phyloP scores from a whole-genome alignment of 2,888 invertebrate genomes.

The Tipula vernalis region DNA sequence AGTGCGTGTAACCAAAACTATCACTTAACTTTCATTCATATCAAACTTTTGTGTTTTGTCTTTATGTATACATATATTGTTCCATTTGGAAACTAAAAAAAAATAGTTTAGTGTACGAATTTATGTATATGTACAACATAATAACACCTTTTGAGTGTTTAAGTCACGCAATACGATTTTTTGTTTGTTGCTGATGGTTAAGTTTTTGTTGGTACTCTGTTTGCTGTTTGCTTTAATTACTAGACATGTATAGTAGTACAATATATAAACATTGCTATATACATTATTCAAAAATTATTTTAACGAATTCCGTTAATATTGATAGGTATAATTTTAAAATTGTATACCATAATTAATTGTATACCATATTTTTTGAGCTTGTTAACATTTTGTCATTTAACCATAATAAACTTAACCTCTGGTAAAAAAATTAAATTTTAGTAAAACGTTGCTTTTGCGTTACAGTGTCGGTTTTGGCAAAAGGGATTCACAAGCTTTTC shows the following conservation, averaged over 20 bases:
- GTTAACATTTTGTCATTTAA: too few relatives aligned
- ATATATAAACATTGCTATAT: background rate
- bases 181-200: background rate
- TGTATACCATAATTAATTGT: too few relatives aligned
- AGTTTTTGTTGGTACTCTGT: background rate
- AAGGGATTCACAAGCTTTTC: too few relatives aligned
- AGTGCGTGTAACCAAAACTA: background rate
- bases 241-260: background rate
- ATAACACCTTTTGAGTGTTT: constrained; percentile 10
- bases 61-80: background rate
- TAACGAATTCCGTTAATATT: background rate
- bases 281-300: background rate
- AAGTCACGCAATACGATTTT: background rate
- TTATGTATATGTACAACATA: background rate
- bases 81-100: background rate
- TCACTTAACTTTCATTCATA: background rate
- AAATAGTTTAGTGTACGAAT: background rate
- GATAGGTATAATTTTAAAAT: too few relatives aligned
- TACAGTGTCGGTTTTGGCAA: too few relatives aligned
- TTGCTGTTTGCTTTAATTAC: background rate
- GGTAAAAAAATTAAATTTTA: too few relatives aligned
- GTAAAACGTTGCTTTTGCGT: too few relatives aligned
- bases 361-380: too few relatives aligned
- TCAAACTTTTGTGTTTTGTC: background rate
- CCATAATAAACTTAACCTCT: too few relatives aligned